These are phyloP conservation scores for Tamias sibiricus DNA, from an alignment of 2,113 vertebrate species.

Conservation along the genomic window DNA sequence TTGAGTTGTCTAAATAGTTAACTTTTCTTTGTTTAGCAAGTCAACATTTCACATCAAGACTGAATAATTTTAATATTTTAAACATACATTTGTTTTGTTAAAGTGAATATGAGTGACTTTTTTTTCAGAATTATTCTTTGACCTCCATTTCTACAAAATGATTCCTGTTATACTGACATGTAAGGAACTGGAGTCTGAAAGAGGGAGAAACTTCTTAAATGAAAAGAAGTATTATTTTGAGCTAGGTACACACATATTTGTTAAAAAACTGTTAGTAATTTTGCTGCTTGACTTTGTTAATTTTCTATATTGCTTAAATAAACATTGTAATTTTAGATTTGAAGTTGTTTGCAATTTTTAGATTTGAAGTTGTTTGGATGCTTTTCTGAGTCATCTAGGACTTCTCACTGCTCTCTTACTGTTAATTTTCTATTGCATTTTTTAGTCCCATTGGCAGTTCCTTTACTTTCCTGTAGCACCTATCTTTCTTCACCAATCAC, in stretches of 20 bases:
- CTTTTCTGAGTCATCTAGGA: not conserved
- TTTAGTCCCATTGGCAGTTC: not conserved
- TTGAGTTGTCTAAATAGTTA: not conserved
- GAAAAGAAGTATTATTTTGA: not conserved
- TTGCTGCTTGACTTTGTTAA: not conserved
- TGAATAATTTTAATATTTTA: not conserved
- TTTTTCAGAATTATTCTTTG: not conserved
- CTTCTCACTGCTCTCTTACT: not conserved
- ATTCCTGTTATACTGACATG: fast-evolving
- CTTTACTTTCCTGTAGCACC: not conserved
- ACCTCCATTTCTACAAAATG: not conserved
- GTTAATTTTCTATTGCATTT: not conserved
- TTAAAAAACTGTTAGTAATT: not conserved
- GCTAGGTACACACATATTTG: not conserved
- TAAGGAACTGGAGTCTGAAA: not conserved
- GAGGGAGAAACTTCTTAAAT: not conserved
- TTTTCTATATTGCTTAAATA: not conserved
- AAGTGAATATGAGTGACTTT: not conserved
- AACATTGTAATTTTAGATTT: not conserved
- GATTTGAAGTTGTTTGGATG: not conserved
- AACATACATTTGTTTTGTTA: not conserved
- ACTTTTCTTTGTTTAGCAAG: not conserved
- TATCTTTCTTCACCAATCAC: not conserved
- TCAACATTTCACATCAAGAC: not conserved
- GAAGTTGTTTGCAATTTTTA: not conserved